Evolutionary conservation across 2,797 vertebrate genomes (phyloP).

Genomic region (Steatocranus sp.): DNA sequence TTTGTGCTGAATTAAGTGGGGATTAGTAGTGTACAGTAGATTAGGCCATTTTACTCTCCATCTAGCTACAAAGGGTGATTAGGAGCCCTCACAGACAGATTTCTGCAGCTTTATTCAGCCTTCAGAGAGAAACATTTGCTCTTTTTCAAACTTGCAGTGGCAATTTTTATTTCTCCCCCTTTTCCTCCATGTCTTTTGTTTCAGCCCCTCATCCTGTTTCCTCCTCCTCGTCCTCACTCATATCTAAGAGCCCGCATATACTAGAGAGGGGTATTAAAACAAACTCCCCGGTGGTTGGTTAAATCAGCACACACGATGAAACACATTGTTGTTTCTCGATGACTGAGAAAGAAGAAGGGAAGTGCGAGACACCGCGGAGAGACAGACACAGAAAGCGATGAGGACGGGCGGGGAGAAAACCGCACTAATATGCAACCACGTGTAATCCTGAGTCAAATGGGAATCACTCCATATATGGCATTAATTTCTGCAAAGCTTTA

Average conservation of each 20-base stretch:
- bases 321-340: conserved; percentile 1
- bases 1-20: background rate
- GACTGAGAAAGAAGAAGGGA: conserved; percentile 12
- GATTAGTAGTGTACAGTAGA: conserved; percentile 41
- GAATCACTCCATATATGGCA: conserved; percentile 38
- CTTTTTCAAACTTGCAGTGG: background rate
- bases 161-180: background rate
- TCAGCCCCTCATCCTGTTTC: background rate
- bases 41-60: conserved; percentile 12
- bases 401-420: background rate
- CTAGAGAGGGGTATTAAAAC: background rate
- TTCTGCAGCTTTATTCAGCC: background rate
- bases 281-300: conserved; percentile 11
- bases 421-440: background rate
- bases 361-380: background rate
- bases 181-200: background rate
- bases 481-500: conserved; percentile 47
- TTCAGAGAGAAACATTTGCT: background rate
- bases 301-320: conserved; percentile 4
- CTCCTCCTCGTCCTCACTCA: background rate
- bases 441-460: conserved; percentile 20
- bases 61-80: conserved; percentile 7
- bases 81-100: background rate
- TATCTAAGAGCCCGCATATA: background rate
- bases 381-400: background rate